Evolutionary conservation across 2,797 vertebrate species (phyloP).

Genomic region (Hippocampus kuda): DNA sequence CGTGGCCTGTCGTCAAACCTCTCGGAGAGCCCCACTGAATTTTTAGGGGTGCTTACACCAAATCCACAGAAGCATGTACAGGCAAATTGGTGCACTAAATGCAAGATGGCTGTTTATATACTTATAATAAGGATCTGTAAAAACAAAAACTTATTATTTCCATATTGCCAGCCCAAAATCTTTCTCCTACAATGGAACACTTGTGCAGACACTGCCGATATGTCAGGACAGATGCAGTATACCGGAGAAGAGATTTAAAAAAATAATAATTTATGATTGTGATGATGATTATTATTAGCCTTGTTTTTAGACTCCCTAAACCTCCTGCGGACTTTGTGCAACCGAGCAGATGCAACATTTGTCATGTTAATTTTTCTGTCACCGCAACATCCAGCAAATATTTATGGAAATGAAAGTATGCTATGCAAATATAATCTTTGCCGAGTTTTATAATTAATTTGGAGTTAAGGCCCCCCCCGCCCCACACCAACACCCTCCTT

Average conservation of each 20-base stretch:
- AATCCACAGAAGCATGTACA: not conserved
- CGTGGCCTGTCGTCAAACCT: slow-evolving; percentile 63
- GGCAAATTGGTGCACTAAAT: not conserved
- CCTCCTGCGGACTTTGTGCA: slow-evolving; percentile 42
- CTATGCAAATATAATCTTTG: slow-evolving; percentile 48
- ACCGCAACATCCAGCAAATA: slow-evolving; percentile 27
- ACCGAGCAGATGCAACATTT: slow-evolving; percentile 47
- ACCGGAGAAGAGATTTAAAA: no score
- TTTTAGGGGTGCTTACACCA: not conserved
- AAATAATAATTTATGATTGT: slow-evolving; percentile 27
- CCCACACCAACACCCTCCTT: slow-evolving; percentile 14
- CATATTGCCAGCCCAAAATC: not conserved
- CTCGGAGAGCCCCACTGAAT: slow-evolving; percentile 45
- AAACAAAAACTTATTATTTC: not conserved
- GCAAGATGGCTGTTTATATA: not conserved
- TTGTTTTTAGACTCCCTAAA: slow-evolving; percentile 40
- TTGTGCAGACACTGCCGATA: not conserved
- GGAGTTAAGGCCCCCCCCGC: slow-evolving; percentile 13
- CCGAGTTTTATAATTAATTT: slow-evolving; percentile 31
- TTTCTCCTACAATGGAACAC: not conserved
- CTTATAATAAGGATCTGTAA: not conserved
- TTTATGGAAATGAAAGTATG: slow-evolving; percentile 51
- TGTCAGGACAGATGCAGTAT: slow-evolving; percentile 40
- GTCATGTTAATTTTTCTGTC: slow-evolving; percentile 46
- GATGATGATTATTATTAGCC: slow-evolving; percentile 26